Base-by-base conservation (phyloP, 2,888 invertebrate genomes). In the Brachypterus glaber region DNA sequence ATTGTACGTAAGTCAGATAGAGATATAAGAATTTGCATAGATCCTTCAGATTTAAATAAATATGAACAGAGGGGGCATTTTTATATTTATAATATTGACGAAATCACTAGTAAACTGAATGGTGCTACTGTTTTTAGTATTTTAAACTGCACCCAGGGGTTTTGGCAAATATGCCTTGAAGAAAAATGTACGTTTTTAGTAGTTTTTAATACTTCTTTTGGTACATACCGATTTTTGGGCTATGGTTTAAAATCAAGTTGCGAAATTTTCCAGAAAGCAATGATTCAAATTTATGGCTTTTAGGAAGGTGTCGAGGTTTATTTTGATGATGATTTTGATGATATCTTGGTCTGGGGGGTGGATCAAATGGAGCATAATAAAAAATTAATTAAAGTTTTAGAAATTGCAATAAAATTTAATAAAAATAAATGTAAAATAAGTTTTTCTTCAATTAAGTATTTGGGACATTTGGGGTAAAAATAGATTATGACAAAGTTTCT, bases 321-420 rank as follows among this genome's bases (percentile, higher is more conserved):
- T 26, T 32, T 48, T 9, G 47, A 49, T 25, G 47, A 49, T 17
- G n/a, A n/a, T n/a, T n/a, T n/a, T n/a, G n/a, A n/a, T n/a, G n/a
- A n/a, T n/a, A 43, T 49, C 30, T 18, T 49, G 30, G 37, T 49
- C 26, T 39, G 37, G 17, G 44, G 37, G n/a, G 12, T 36, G 14
- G 30, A 29, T 17, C 17, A 36, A 40, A 33, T 33, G 33, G 41
- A 42, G 21, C 48, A 50, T 25, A 37, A 48, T 35, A 30, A 33
- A 31, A 45, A 14, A 32, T 34, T 51, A 25, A 30, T 40, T 35
- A 33, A 36, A 25, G 47, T 50, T 27, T 41, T 51, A 5, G 25
- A 49, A 41, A 35, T 35, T 12, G 46, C 48, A 24, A 33, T 47
- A 4, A 49, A 48, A 43, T 49, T 48, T 36, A 51, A 50, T 33